Percentiles rank a stretch among this genome's conserved stretches.
Evolutionary conservation across 2,113 vertebrate species (phyloP).

Genomic region (Tupaia tana): DNA sequence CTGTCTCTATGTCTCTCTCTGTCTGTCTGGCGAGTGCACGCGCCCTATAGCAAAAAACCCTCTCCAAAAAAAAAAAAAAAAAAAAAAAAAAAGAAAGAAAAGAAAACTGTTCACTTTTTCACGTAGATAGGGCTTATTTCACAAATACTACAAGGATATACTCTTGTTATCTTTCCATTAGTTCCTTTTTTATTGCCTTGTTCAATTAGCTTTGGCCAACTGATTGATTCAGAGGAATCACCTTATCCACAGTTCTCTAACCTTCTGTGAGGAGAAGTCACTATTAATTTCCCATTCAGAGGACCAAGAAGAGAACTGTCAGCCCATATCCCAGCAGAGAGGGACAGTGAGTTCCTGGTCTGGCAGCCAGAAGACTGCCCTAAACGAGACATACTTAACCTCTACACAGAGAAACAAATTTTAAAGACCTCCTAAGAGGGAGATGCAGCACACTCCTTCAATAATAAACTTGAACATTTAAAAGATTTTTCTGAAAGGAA

Average conservation of each 20-base stretch:
- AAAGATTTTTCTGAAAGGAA: constrained; percentile 2
- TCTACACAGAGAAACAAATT: background rate
- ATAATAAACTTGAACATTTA: background rate
- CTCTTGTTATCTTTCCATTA: background rate
- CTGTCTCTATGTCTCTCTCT: too few relatives aligned
- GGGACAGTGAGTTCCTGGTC: background rate
- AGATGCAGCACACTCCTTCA: background rate
- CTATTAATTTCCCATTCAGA: background rate
- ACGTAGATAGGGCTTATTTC: constrained; percentile 10
- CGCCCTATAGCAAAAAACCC: too few relatives aligned
- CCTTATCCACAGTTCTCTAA: background rate
- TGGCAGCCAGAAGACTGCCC: background rate
- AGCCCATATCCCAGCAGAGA: background rate
- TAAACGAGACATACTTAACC: background rate
- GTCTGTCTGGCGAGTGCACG: too few relatives aligned
- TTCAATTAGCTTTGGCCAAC: constrained; percentile 50
- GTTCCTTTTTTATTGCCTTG: constrained; percentile 17
- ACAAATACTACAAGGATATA: constrained; percentile 13
- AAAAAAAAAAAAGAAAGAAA: too few relatives aligned
- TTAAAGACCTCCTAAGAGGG: background rate
- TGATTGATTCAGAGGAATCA: constrained; percentile 34
- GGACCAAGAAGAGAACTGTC: background rate
- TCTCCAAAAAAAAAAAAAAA: too few relatives aligned
- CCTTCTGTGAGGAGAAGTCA: background rate
- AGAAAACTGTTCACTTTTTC: constrained; percentile 36